Conservation (phyloP, 2,113 vertebrate genomes). For the Phocoena sinus region DNA sequence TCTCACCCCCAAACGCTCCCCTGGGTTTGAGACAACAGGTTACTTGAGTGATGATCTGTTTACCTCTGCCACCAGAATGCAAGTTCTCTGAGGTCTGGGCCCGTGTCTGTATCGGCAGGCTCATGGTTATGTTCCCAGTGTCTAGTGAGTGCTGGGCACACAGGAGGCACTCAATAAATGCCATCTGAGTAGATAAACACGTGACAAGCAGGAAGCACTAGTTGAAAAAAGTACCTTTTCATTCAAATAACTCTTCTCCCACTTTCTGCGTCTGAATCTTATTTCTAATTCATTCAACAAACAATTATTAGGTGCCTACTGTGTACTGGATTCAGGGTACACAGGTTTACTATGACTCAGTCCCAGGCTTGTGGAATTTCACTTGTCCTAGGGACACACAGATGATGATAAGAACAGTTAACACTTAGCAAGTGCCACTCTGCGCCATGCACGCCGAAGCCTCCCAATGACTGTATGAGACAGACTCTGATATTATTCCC, state of each 20-base stretch:
- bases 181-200: neutral
- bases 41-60: neutral
- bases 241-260: neutral
- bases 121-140: neutral
- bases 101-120: neutral
- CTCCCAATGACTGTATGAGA: neutral
- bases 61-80: neutral
- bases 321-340: neutral
- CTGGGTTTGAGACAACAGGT: neutral
- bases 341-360: neutral
- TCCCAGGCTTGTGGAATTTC: neutral
- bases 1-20: neutral
- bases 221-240: neutral
- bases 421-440: neutral
- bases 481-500: neutral
- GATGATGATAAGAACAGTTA: neutral
- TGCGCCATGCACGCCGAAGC: neutral
- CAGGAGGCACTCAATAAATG: neutral
- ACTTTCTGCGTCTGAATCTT: neutral
- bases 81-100: neutral
- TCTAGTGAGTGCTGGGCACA: neutral
- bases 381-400: neutral
- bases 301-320: neutral
- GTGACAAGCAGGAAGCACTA: neutral
- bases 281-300: neutral